These are phyloP conservation scores for Sclerodermus sp. DNA, from an alignment of 2,888 invertebrate genomes.

Conservation along the genomic window DNA sequence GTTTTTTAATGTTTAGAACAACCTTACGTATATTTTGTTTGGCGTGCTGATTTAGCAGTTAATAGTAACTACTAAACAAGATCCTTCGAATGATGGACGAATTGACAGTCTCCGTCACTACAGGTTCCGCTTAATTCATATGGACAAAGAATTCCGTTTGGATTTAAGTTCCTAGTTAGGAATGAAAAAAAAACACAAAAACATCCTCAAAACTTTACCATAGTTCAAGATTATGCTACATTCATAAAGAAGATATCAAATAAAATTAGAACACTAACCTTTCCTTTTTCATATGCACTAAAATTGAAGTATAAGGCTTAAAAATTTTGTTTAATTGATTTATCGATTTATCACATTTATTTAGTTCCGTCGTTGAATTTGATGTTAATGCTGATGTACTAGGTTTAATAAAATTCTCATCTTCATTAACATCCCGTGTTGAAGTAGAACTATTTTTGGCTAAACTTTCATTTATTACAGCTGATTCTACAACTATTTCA, in stretches of 20 bases:
- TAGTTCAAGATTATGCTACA: too few species aligned
- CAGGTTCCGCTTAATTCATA: constrained; percentile 55
- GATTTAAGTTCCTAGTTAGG: constrained; percentile 42
- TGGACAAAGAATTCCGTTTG: constrained; percentile 53
- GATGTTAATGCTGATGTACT: not conserved
- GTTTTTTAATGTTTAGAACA: constrained; percentile 44
- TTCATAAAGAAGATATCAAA: not conserved
- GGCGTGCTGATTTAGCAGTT: constrained; percentile 35
- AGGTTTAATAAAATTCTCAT: not conserved
- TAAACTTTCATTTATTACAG: too few species aligned
- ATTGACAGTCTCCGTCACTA: constrained; percentile 52
- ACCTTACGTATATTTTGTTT: constrained; percentile 50
- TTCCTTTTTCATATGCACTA: constrained; percentile 41
- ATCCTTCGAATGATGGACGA: constrained; percentile 44
- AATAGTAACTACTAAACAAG: constrained; percentile 42
- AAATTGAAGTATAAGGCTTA: constrained; percentile 47
- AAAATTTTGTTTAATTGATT: constrained; percentile 12
- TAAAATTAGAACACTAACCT: constrained; percentile 39
- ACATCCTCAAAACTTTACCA: constrained; percentile 14
- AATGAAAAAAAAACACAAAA: constrained; percentile 31
- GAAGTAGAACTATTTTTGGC: too few species aligned
- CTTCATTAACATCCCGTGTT: not conserved
- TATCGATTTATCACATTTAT: not conserved
- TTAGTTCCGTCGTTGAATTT: not conserved
- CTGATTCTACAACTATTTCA: too few species aligned